Conservation (phyloP, 1,140 invertebrate genomes). For the Zaprionus tsacasi region DNA sequence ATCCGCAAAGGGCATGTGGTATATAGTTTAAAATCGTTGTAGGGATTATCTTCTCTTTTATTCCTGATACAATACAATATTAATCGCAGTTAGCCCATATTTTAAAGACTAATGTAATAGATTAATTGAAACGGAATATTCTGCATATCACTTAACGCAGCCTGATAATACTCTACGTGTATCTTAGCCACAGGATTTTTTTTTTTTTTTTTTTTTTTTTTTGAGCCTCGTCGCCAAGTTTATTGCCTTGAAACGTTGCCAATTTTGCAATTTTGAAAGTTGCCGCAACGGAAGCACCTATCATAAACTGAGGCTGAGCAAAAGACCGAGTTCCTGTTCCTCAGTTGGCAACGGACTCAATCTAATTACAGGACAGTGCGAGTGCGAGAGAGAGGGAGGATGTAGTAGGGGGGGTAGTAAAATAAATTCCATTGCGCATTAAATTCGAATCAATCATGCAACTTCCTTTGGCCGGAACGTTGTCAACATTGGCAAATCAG, state of each 20-base stretch:
- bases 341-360: conserved; percentile 63
- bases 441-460: conserved; percentile 76
- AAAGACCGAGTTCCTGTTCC: conserved; percentile 39
- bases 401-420: neutral
- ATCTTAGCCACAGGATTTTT: neutral
- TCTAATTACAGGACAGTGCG: conserved; percentile 61
- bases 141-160: too few species aligned
- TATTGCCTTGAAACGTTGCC: conserved; percentile 53
- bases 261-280: conserved; percentile 30
- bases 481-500: conserved; percentile 46
- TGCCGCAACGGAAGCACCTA: conserved; percentile 46
- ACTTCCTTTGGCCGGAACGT: conserved; percentile 29
- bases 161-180: neutral
- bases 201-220: neutral
- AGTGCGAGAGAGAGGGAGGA: neutral
- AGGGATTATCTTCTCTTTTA: too few species aligned
- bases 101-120: too few species aligned
- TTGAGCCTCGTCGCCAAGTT: conserved; percentile 14
- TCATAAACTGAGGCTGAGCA: conserved; percentile 58
- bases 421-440: conserved; percentile 62
- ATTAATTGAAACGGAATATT: too few species aligned
- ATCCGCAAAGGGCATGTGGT: too few species aligned
- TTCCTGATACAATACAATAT: too few species aligned
- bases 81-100: too few species aligned
- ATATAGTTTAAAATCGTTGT: too few species aligned